These are phyloP conservation scores for Spisula subtruncata DNA, from an alignment of 2,888 invertebrate species.

Conservation along the genomic window DNA sequence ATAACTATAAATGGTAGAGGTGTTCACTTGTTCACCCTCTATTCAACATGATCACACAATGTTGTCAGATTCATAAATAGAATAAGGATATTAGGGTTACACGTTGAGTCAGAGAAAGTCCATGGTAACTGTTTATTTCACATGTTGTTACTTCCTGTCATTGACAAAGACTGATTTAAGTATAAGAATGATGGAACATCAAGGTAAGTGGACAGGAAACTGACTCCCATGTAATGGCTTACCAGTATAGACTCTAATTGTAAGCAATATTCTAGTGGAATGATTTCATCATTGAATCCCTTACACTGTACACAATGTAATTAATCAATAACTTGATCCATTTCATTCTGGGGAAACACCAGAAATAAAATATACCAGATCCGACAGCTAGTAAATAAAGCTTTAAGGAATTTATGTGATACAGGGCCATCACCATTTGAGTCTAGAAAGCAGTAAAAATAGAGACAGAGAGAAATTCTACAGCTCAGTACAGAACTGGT, in stretches of 20 bases:
- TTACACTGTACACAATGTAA: background rate
- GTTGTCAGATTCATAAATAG: too few species aligned
- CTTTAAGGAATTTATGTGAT: background rate
- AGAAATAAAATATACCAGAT: background rate
- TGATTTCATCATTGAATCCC: background rate
- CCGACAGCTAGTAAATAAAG: conserved; percentile 1
- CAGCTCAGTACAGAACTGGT: too few species aligned
- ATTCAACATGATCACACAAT: background rate
- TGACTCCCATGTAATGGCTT: too few species aligned
- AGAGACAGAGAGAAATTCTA: background rate
- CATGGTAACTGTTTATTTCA: too few species aligned
- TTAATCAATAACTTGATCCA: background rate
- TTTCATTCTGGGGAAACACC: background rate
- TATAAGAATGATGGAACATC: too few species aligned
- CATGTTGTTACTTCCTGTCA: too few species aligned
- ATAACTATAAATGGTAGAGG: background rate
- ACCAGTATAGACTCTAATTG: background rate
- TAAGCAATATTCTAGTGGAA: background rate
- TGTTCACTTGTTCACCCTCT: background rate
- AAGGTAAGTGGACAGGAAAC: too few species aligned
- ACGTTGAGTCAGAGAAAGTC: too few species aligned
- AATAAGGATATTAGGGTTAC: too few species aligned
- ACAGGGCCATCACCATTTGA: background rate
- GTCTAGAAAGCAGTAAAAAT: background rate
- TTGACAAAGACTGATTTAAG: too few species aligned